Percentiles rank a stretch among this genome's conserved stretches.
Evolutionary conservation across 2,113 vertebrate species (phyloP).

Genomic region (Arvicanthis niloticus): DNA sequence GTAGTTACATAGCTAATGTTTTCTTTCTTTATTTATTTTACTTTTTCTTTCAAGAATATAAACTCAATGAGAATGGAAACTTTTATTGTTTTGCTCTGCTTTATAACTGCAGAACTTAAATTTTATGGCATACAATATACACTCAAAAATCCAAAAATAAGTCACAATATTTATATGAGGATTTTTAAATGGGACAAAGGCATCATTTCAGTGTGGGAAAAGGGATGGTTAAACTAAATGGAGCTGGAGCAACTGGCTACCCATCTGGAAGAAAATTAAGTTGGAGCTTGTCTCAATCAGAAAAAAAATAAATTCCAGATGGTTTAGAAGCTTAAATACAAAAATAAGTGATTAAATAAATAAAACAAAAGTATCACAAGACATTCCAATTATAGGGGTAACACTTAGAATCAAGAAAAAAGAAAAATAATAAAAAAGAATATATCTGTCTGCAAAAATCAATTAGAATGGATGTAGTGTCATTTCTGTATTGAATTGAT

Average conservation of each 20-base stretch:
- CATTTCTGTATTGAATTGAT: not conserved
- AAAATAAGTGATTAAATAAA: conserved; percentile 79
- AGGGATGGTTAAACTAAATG: conserved; percentile 66
- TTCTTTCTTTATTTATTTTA: not conserved
- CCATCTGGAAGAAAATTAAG: conserved; percentile 78
- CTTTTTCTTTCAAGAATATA: not conserved
- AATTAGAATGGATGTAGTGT: not conserved
- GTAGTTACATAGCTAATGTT: not conserved
- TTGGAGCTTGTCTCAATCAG: conserved; percentile 66
- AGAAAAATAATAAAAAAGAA: conserved; percentile 1
- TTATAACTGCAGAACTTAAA: conserved; percentile 17
- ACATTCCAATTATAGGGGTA: not conserved
- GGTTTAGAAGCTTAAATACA: conserved; percentile 75
- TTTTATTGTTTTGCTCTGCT: not conserved
- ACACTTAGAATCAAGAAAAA: conserved; percentile 19
- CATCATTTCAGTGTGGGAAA: conserved; percentile 46
- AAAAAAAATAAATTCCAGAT: conserved; percentile 81
- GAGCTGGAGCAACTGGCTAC: conserved; percentile 73
- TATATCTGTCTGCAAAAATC: not conserved
- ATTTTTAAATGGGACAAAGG: conserved; percentile 70
- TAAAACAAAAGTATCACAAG: conserved; percentile 72
- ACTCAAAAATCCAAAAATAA: conserved; percentile 65
- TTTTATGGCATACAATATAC: conserved; percentile 11
- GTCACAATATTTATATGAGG: conserved; percentile 73
- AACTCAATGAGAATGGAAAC: not conserved